Evolutionary conservation across 2,888 invertebrate genomes (phyloP).

Genomic region (Agrochola circellaris): DNA sequence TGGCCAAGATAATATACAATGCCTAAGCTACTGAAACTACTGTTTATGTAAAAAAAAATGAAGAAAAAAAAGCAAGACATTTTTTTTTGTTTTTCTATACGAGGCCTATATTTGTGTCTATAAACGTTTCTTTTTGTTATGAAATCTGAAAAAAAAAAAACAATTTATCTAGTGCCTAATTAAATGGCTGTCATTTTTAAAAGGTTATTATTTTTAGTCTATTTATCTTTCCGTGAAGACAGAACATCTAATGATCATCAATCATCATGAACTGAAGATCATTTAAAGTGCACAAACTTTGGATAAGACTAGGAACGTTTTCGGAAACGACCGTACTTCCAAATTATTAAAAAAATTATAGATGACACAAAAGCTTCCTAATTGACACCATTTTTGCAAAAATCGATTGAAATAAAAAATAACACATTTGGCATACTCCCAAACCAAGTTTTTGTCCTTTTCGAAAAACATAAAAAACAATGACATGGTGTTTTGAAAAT

Average conservation of each 20-base stretch:
- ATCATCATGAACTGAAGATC: no score
- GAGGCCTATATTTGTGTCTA: not conserved
- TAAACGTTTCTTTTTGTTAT: not conserved
- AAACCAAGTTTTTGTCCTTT: conserved; percentile 44
- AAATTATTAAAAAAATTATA: conserved; percentile 52
- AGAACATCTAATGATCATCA: conserved; percentile 31
- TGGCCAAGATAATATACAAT: not conserved
- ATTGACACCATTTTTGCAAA: conserved; percentile 65
- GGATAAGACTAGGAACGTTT: conserved; percentile 44
- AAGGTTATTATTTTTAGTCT: not conserved
- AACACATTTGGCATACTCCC: conserved; percentile 66
- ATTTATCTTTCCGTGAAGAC: conserved; percentile 34
- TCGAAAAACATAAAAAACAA: conserved; percentile 6
- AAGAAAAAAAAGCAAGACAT: not conserved
- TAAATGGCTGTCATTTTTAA: not conserved
- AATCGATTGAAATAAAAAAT: conserved; percentile 37
- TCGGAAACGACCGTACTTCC: conserved; percentile 59
- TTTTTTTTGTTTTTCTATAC: not conserved
- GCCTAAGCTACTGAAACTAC: no score
- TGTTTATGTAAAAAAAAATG: not conserved
- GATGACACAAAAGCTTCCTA: conserved; percentile 72
- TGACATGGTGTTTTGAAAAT: conserved; percentile 36
- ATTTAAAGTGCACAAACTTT: conserved; percentile 61
- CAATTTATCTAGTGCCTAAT: not conserved
- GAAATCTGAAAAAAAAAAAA: not conserved